phyloP scores from a whole-genome alignment of 2,797 vertebrate species.

The Eleutherodactylus coqui region DNA sequence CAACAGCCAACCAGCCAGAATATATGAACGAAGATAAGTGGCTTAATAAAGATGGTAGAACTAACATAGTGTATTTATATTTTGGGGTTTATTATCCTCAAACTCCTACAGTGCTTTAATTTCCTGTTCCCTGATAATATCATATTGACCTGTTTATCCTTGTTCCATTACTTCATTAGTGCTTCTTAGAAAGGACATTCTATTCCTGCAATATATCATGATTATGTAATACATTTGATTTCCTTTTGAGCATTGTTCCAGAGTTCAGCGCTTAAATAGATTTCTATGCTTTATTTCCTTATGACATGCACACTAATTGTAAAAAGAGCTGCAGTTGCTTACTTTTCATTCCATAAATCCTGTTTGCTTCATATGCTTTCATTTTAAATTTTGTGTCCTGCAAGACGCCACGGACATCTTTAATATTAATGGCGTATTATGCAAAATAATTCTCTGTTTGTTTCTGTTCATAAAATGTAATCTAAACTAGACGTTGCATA shows the following conservation, averaged over 20 bases:
- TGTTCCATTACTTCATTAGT: conserved; percentile 33
- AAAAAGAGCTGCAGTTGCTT: not conserved
- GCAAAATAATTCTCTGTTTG: not conserved
- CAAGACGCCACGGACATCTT: not conserved
- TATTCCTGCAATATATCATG: conserved; percentile 38
- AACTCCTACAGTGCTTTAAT: not conserved
- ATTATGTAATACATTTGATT: conserved; percentile 44
- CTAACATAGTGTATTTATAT: not conserved
- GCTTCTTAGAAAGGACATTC: conserved; percentile 24
- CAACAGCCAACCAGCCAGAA: not conserved
- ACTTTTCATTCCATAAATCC: conserved; percentile 23
- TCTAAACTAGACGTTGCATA: not conserved
- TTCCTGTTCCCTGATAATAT: conserved; percentile 28
- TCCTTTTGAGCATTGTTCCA: conserved; percentile 37
- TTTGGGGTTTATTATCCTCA: not conserved
- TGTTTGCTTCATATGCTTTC: not conserved
- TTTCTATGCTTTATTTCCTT: conserved; percentile 29
- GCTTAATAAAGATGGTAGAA: not conserved
- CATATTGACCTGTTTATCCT: conserved; percentile 21
- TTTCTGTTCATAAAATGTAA: not conserved
- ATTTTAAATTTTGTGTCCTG: not conserved
- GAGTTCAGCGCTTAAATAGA: conserved; percentile 32
- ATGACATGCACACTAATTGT: conserved; percentile 35
- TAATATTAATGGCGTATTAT: not conserved
- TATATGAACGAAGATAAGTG: not conserved